Percentiles rank a stretch among this genome's conserved stretches.
phyloP scores from a whole-genome alignment of 2,797 vertebrate species.

The Muscicapa striata region DNA sequence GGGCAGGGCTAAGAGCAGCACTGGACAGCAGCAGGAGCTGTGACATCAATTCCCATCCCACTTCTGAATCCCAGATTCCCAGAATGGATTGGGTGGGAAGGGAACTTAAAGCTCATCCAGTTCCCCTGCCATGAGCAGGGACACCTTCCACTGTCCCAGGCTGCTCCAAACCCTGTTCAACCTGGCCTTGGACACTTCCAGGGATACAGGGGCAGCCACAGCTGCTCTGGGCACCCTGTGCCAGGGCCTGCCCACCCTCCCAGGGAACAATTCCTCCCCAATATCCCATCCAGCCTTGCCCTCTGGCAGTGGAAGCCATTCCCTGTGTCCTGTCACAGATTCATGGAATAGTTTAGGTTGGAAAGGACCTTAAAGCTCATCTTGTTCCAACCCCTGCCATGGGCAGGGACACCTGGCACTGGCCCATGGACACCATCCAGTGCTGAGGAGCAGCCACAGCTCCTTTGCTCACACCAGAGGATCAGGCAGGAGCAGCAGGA shows the following conservation, averaged over 20 bases:
- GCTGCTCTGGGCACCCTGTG: background rate
- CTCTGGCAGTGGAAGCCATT: background rate
- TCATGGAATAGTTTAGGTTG: background rate
- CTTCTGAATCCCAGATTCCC: background rate
- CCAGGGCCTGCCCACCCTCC: background rate
- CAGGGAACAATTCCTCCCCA: background rate
- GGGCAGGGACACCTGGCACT: background rate
- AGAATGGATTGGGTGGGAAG: background rate
- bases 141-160: background rate
- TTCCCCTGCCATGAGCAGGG: background rate
- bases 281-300: background rate
- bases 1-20: background rate
- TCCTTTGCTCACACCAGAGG: fast-evolving
- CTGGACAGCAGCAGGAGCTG: background rate
- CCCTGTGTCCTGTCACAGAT: background rate
- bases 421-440: background rate
- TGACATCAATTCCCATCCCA: background rate
- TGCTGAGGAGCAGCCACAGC: background rate
- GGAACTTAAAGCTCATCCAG: fast-evolving
- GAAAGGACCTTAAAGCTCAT: background rate
- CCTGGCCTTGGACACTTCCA: background rate
- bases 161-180: background rate
- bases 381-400: too few species aligned
- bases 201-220: background rate
- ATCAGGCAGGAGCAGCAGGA: background rate